These are phyloP conservation scores for Embiotoca jacksoni DNA, from an alignment of 2,113 vertebrate species.

Conservation along the genomic window DNA sequence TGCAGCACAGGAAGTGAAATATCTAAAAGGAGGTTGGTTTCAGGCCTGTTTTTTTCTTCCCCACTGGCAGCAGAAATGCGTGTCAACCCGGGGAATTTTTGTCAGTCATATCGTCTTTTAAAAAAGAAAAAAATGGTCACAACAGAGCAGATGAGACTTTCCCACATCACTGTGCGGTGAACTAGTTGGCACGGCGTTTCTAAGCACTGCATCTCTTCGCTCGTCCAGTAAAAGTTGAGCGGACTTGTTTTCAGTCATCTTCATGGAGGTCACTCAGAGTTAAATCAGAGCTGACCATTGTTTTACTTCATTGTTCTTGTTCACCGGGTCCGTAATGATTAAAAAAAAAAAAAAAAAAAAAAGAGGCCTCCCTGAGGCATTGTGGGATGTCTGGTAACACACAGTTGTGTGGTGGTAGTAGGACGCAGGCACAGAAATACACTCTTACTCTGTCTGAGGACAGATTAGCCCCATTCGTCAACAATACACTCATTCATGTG, in stretches of 20 bases:
- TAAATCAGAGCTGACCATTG: conserved; percentile 13
- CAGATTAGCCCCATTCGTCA: conserved; percentile 45
- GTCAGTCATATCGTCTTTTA: conserved; percentile 29
- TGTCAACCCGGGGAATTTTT: conserved; percentile 41
- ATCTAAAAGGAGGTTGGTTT: conserved; percentile 48
- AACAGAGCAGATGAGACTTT: conserved; percentile 56
- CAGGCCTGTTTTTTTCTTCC: conserved; percentile 17
- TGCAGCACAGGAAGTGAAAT: conserved; percentile 57
- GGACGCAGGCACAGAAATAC: conserved; percentile 1
- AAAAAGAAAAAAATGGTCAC: not conserved
- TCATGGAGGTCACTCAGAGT: not conserved
- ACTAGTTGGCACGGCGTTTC: conserved; percentile 6
- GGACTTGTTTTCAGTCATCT: not conserved
- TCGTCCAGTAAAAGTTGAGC: not conserved
- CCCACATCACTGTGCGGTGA: conserved; percentile 50
- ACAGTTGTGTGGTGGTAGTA: conserved; percentile 26
- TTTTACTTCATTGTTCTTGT: conserved; percentile 49
- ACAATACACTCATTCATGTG: conserved; percentile 29
- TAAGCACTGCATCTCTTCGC: conserved; percentile 33
- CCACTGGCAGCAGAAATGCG: conserved; percentile 27
- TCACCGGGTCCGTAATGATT: not conserved
- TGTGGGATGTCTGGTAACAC: conserved; percentile 26
- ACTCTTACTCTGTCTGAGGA: conserved; percentile 1
- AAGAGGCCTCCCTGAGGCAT: conserved; percentile 21
- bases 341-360: conserved; percentile 22